Evolutionary conservation across 1,140 invertebrate genomes (phyloP).

Genomic region (Epicauta chinensis): DNA sequence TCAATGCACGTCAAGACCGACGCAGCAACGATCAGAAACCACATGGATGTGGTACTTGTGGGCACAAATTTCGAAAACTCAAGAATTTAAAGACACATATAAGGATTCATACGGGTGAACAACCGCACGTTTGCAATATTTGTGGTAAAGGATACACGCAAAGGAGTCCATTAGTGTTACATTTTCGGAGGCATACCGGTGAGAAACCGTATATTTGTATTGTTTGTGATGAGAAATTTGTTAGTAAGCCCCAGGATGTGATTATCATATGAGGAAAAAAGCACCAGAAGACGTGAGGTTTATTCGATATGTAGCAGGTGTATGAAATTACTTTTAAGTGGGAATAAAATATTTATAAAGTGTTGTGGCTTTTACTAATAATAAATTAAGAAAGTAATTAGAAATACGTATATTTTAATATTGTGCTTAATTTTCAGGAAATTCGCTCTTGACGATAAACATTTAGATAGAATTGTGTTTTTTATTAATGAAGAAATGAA

Average conservation of each 20-base stretch:
- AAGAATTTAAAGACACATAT: conserved; percentile 42
- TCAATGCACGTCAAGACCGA: conserved; percentile 33
- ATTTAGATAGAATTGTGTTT: too few relatives aligned
- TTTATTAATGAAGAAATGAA: too few relatives aligned
- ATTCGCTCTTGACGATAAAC: too few relatives aligned
- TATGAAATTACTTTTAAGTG: too few relatives aligned
- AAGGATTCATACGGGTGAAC: conserved; percentile 15
- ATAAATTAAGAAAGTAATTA: too few relatives aligned
- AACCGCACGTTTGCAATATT: conserved; percentile 22
- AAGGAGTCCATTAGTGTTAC: conserved; percentile 63
- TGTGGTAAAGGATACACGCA: conserved; percentile 48
- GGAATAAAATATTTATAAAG: too few relatives aligned
- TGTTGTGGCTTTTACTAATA: too few relatives aligned
- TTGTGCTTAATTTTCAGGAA: too few relatives aligned
- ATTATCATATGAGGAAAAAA: too few relatives aligned
- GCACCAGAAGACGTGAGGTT: too few relatives aligned
- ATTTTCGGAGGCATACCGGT: conserved; percentile 57
- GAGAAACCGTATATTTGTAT: conserved; percentile 52
- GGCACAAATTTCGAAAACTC: neutral
- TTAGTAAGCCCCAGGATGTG: too few relatives aligned
- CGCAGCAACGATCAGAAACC: neutral
- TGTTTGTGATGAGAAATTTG: conserved; percentile 60
- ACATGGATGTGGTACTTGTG: neutral
- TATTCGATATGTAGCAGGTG: too few relatives aligned
- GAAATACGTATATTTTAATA: conserved; percentile 2